Conservation (phyloP, 2,888 invertebrate genomes). For the Limulus polyphemus region DNA sequence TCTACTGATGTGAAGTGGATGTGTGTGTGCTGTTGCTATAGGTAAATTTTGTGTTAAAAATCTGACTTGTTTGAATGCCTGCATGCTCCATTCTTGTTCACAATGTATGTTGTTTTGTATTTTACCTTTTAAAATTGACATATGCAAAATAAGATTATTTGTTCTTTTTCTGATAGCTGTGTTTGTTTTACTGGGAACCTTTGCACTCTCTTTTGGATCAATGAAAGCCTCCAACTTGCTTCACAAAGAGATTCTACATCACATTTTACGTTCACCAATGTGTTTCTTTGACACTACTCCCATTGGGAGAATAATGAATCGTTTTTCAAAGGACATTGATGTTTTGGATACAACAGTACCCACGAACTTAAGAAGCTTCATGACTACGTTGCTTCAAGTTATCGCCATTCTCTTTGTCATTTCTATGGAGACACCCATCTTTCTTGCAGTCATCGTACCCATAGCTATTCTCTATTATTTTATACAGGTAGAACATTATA, state of each 20-base stretch:
- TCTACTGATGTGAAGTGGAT: too few relatives aligned
- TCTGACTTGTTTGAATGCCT: too few relatives aligned
- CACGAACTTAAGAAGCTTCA: constrained; percentile 56
- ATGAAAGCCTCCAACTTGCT: constrained; percentile 40
- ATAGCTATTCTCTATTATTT: constrained; percentile 33
- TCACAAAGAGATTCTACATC: constrained; percentile 51
- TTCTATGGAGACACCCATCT: constrained; percentile 32
- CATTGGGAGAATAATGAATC: constrained; percentile 52
- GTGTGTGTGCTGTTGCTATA: too few relatives aligned
- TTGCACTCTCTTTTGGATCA: constrained; percentile 29
- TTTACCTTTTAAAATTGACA: too few relatives aligned
- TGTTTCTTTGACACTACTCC: constrained; percentile 67
- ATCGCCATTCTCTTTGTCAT: constrained; percentile 31
- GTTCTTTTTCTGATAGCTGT: constrained; percentile 31
- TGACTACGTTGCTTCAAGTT: constrained; percentile 31
- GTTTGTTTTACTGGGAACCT: constrained; percentile 26
- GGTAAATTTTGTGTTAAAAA: too few relatives aligned
- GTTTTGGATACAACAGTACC: constrained; percentile 51
- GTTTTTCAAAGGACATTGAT: constrained; percentile 55
- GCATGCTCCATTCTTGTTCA: too few relatives aligned
- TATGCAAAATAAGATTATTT: too few relatives aligned
- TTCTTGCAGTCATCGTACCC: constrained; percentile 34
- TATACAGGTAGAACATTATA: constrained; percentile 28
- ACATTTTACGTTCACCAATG: constrained; percentile 45
- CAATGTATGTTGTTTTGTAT: too few relatives aligned